These are phyloP conservation scores for Sebastes fasciatus DNA, from an alignment of 2,113 vertebrate genomes.

Conservation along the genomic window DNA sequence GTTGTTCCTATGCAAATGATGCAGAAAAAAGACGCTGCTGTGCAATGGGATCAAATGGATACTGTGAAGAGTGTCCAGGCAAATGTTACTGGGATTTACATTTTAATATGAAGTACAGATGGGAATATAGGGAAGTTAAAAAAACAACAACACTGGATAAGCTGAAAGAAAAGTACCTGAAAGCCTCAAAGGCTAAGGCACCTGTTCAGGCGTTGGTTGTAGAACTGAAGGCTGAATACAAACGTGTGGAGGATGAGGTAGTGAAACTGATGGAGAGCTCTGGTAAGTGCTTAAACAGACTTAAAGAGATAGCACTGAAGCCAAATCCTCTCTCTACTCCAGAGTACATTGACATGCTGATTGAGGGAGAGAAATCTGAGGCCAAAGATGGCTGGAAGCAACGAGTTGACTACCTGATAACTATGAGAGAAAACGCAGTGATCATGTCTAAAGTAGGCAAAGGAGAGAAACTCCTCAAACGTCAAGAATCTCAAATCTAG, in stretches of 20 bases:
- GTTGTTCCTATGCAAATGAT: neutral
- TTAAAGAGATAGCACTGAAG: constrained; percentile 64
- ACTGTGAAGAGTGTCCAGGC: constrained; percentile 8
- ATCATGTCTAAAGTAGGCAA: neutral
- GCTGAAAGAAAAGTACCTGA: constrained; percentile 20
- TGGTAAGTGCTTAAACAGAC: constrained; percentile 31
- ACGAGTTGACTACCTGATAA: constrained; percentile 18
- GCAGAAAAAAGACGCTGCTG: rapidly evolving
- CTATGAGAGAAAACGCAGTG: constrained; percentile 24
- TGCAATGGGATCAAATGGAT: neutral
- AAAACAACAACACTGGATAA: neutral
- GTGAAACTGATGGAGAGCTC: neutral
- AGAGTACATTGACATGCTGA: constrained; percentile 65
- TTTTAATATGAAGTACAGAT: constrained; percentile 47
- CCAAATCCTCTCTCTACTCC: constrained; percentile 61
- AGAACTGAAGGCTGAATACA: constrained; percentile 1
- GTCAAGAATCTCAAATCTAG: neutral
- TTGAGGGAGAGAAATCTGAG: constrained; percentile 54
- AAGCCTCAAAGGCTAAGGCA: constrained; percentile 1
- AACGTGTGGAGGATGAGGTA: rapidly evolving
- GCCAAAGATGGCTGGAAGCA: constrained; percentile 30
- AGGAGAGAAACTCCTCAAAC: neutral
- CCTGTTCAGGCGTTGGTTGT: neutral
- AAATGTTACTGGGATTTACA: constrained; percentile 58
- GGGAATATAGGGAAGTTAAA: neutral